Evolutionary conservation across 2,888 invertebrate species (phyloP).

Genomic region (Pharmacophagus antenor): DNA sequence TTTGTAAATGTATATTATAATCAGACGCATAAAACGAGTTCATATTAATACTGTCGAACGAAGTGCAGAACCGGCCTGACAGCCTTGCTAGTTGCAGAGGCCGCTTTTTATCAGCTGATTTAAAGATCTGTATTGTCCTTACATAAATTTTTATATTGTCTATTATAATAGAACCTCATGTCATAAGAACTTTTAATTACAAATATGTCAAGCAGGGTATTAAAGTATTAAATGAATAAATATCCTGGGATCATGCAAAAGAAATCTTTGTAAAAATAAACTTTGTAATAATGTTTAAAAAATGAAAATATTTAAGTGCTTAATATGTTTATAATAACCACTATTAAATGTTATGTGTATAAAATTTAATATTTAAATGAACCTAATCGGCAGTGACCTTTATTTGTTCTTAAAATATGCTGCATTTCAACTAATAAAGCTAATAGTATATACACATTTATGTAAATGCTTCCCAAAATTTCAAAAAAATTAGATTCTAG

Average conservation of each 20-base stretch:
- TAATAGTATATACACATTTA: too few relatives aligned
- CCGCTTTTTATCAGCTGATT: slow-evolving; percentile 56
- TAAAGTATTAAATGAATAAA: background rate
- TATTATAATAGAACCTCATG: too few relatives aligned
- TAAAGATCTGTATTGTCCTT: slow-evolving; percentile 38
- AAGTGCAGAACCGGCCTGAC: slow-evolving; percentile 54
- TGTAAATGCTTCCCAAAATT: too few relatives aligned
- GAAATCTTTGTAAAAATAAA: background rate
- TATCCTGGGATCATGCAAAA: too few relatives aligned
- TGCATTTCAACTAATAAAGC: too few relatives aligned
- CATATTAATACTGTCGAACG: slow-evolving; percentile 27
- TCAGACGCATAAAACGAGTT: slow-evolving; percentile 8
- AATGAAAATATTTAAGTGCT: too few relatives aligned
- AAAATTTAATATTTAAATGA: background rate
- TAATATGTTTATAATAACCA: too few relatives aligned
- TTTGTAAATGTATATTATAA: slow-evolving; percentile 4
- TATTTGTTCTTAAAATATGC: too few relatives aligned
- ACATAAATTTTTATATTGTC: slow-evolving; percentile 14
- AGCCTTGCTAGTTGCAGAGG: slow-evolving; percentile 57
- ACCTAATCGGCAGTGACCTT: background rate
- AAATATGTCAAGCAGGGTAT: background rate
- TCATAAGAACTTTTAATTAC: background rate
- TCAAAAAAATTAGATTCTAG: too few relatives aligned
- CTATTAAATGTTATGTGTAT: too few relatives aligned
- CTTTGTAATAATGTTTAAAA: background rate